Conservation (phyloP, 2,888 invertebrate species). For the Amorpha juglandis region DNA sequence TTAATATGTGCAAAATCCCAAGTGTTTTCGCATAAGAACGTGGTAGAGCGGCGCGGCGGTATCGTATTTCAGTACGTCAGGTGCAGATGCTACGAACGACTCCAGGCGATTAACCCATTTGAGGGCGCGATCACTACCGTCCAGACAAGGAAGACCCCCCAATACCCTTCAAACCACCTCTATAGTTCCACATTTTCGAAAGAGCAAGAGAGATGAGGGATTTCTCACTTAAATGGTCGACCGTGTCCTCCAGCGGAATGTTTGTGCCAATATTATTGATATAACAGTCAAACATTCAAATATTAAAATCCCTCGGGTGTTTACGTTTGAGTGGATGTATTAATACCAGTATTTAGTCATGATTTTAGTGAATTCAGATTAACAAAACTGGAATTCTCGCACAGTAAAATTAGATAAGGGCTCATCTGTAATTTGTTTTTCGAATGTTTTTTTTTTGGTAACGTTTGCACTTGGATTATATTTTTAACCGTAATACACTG, state of each 20-base stretch:
- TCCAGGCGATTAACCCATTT: slow-evolving; percentile 81
- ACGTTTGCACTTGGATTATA: no score
- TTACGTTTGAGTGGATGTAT: slow-evolving; percentile 46
- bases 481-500: no score
- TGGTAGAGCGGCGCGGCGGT: slow-evolving; percentile 61
- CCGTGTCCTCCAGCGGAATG: slow-evolving; percentile 63
- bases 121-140: slow-evolving; percentile 52
- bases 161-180: slow-evolving; percentile 44
- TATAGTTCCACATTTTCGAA: slow-evolving; percentile 34
- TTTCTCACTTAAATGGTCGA: slow-evolving; percentile 47
- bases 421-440: background rate
- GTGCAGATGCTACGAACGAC: slow-evolving; percentile 75
- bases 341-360: slow-evolving; percentile 37
- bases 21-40: slow-evolving; percentile 55
- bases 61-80: slow-evolving; percentile 79
- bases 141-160: slow-evolving; percentile 51
- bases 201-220: slow-evolving; percentile 38
- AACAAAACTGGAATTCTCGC: background rate
- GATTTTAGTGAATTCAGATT: slow-evolving; percentile 13
- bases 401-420: background rate
- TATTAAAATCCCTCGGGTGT: slow-evolving; percentile 56
- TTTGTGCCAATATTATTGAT: slow-evolving; percentile 72
- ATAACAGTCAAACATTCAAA: slow-evolving; percentile 59
- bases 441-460: no score
- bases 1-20: slow-evolving; percentile 39